Evolutionary conservation across 2,113 vertebrate species (phyloP).

Genomic region (Phaetusa simplex): DNA sequence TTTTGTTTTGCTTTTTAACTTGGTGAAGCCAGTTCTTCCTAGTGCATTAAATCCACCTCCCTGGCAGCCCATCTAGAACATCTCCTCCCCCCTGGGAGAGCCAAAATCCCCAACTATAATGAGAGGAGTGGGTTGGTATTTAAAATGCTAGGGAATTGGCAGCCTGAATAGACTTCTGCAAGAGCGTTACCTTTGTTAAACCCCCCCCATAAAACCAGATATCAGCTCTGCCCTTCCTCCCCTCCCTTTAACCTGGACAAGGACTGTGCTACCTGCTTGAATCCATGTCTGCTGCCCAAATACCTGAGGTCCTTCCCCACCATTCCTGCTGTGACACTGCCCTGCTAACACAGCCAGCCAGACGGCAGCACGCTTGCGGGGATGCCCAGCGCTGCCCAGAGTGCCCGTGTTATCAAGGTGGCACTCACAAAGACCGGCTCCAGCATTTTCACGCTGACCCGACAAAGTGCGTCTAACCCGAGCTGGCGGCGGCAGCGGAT

Average conservation of each 20-base stretch:
- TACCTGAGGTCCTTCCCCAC: background rate
- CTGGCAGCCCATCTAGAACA: slow-evolving; percentile 45
- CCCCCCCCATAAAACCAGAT: background rate
- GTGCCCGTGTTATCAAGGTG: background rate
- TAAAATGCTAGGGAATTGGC: slow-evolving; percentile 10
- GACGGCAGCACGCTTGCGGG: background rate
- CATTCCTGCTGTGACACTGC: background rate
- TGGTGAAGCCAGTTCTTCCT: slow-evolving; percentile 59
- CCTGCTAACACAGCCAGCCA: background rate
- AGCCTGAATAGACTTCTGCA: background rate
- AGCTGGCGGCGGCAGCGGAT: background rate
- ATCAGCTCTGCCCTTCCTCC: background rate
- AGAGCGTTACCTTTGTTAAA: background rate
- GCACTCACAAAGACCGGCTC: background rate
- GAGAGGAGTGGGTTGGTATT: slow-evolving; percentile 10
- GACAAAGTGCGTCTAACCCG: background rate
- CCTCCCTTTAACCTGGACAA: background rate
- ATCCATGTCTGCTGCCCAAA: background rate
- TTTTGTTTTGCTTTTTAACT: slow-evolving; percentile 50
- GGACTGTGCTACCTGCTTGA: background rate
- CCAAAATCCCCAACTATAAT: slow-evolving; percentile 37
- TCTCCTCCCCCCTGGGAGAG: slow-evolving; percentile 23
- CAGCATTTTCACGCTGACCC: background rate
- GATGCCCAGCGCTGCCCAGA: background rate
- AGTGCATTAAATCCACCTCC: slow-evolving; percentile 55